phyloP scores from a whole-genome alignment of 2,113 vertebrate species.

The Ameiurus melas region DNA sequence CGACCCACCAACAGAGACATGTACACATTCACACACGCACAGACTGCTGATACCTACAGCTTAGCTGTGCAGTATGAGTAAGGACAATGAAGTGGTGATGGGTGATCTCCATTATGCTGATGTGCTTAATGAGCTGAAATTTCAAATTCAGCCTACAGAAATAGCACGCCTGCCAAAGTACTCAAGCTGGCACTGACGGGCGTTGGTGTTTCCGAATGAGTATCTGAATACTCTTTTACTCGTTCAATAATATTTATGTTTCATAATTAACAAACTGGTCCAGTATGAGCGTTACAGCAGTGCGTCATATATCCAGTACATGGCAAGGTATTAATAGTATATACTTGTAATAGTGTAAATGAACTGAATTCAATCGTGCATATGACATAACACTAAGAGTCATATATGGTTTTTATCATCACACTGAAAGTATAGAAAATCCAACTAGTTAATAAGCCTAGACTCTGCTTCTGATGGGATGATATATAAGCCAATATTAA shows the following conservation, averaged over 20 bases:
- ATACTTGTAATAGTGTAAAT: not conserved
- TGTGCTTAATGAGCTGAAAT: slow-evolving; percentile 10
- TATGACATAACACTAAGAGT: not conserved
- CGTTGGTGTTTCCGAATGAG: not conserved
- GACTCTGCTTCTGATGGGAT: not conserved
- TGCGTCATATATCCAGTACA: not conserved
- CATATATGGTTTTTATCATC: not conserved
- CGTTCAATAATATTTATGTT: not conserved
- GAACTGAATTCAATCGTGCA: not conserved
- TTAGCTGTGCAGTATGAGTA: slow-evolving; percentile 61
- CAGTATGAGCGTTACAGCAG: not conserved
- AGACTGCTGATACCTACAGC: slow-evolving; percentile 55
- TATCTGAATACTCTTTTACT: not conserved
- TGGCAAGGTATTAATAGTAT: not conserved
- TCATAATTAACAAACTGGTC: not conserved
- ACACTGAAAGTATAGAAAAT: not conserved
- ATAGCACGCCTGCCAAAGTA: slow-evolving; percentile 7
- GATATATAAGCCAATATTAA: not conserved
- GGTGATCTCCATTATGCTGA: slow-evolving; percentile 13
- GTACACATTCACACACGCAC: slow-evolving; percentile 20
- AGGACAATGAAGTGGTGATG: slow-evolving; percentile 8
- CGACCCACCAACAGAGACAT: not conserved
- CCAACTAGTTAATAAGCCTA: not conserved
- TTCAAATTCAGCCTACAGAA: not conserved
- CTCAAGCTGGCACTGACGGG: not conserved